Conservation (phyloP, 2,113 vertebrate species). For the Aspidoscelis tigris region DNA sequence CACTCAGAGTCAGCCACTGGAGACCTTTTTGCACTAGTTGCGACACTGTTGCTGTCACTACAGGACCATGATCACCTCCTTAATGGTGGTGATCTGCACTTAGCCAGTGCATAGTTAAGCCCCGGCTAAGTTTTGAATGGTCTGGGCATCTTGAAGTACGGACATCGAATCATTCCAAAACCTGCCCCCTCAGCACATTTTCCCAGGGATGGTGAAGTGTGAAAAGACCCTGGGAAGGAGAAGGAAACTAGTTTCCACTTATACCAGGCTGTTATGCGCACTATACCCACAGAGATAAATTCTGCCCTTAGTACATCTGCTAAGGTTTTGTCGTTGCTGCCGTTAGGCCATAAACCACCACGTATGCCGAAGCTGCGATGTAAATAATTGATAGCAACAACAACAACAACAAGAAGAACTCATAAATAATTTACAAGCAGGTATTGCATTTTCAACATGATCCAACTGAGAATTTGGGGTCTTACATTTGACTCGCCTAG, state of each 20-base stretch:
- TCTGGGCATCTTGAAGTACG: too few species aligned
- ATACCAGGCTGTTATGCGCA: background rate
- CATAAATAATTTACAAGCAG: conserved; percentile 8
- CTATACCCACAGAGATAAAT: background rate
- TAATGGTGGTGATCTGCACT: too few species aligned
- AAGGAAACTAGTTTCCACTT: background rate
- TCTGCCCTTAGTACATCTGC: background rate
- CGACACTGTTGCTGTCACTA: too few species aligned
- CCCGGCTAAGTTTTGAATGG: too few species aligned
- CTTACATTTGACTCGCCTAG: conserved; percentile 17
- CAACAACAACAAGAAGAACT: background rate
- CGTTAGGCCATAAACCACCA: background rate
- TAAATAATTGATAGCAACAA: conserved; percentile 20
- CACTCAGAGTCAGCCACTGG: background rate
- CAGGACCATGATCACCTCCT: too few species aligned
- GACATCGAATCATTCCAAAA: too few species aligned
- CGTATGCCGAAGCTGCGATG: background rate
- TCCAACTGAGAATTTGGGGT: conserved; percentile 11
- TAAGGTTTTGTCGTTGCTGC: background rate
- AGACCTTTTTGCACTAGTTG: too few species aligned
- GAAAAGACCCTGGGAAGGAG: background rate
- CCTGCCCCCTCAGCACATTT: too few species aligned
- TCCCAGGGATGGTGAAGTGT: too few species aligned
- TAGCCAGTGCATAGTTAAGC: too few species aligned
- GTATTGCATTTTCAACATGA: background rate